Conservation (phyloP, 2,113 vertebrate genomes). For the Parus major region DNA sequence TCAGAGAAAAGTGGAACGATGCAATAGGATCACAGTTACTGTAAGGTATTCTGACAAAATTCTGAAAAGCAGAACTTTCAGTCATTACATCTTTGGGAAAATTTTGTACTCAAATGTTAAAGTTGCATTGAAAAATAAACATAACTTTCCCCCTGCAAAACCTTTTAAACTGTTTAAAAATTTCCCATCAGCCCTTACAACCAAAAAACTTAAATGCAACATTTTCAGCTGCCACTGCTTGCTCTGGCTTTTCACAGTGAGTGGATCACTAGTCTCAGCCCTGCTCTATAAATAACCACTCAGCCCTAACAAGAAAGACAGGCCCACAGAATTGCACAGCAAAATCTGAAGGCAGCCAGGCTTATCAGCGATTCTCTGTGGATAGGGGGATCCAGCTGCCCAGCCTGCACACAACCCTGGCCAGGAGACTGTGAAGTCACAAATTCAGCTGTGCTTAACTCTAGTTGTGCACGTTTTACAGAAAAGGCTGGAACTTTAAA, state of each 20-base stretch:
- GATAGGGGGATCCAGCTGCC: background rate
- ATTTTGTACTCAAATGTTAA: background rate
- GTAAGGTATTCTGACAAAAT: background rate
- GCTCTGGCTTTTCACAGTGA: background rate
- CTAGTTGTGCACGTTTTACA: background rate
- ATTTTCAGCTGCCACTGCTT: background rate
- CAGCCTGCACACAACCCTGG: background rate
- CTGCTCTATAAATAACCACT: background rate
- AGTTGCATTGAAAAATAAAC: background rate
- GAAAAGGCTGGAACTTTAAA: background rate
- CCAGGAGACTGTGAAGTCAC: background rate
- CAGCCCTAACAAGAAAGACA: background rate
- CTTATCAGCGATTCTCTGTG: background rate
- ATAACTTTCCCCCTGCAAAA: fast-evolving
- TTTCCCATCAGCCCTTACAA: background rate
- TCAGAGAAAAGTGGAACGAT: background rate
- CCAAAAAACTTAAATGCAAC: background rate
- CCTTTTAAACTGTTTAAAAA: background rate
- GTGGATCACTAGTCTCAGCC: background rate
- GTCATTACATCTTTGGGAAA: background rate
- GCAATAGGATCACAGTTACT: background rate
- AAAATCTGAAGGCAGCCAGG: background rate
- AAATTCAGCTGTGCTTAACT: background rate
- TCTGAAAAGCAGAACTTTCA: background rate
- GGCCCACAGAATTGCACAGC: background rate